These are phyloP conservation scores for Rhegmatorhina hoffmannsi DNA, from an alignment of 2,113 vertebrate species.

Conservation along the genomic window DNA sequence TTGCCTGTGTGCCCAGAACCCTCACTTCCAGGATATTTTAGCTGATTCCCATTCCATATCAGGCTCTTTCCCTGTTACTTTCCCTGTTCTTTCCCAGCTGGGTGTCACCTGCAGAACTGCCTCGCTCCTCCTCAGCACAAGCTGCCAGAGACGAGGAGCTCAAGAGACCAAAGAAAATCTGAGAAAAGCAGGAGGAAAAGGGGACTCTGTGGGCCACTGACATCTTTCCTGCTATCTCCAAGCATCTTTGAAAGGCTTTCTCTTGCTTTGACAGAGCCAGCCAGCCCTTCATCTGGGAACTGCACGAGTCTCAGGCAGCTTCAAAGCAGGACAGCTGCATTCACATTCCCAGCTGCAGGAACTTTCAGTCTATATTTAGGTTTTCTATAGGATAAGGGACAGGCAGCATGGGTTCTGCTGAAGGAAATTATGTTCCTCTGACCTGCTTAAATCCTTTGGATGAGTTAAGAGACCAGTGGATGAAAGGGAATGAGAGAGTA, in stretches of 20 bases:
- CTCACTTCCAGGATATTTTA: not conserved
- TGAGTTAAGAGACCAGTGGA: slow-evolving; percentile 53
- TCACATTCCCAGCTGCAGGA: not conserved
- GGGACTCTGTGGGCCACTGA: not conserved
- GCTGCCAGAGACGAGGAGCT: not conserved
- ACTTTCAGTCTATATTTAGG: slow-evolving; percentile 62
- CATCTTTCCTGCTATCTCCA: slow-evolving; percentile 10
- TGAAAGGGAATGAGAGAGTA: slow-evolving; percentile 54
- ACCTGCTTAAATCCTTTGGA: slow-evolving; percentile 54
- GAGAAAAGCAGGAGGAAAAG: not conserved
- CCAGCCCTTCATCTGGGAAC: slow-evolving; percentile 43
- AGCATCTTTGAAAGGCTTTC: slow-evolving; percentile 32
- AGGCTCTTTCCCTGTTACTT: not conserved
- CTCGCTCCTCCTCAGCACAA: not conserved
- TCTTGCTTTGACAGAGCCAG: slow-evolving; percentile 13
- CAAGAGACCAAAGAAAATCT: not conserved
- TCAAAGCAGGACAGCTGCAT: slow-evolving; percentile 44
- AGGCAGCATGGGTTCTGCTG: slow-evolving; percentile 20
- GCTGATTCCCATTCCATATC: not conserved
- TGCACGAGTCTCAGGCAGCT: slow-evolving; percentile 13
- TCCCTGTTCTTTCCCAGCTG: not conserved
- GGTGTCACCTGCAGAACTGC: not conserved
- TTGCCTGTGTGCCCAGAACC: not conserved
- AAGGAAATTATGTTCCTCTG: slow-evolving; percentile 30
- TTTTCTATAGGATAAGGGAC: slow-evolving; percentile 54